These are phyloP conservation scores for Manacus vitellinus DNA, from an alignment of 2,113 vertebrate species.

Conservation along the genomic window DNA sequence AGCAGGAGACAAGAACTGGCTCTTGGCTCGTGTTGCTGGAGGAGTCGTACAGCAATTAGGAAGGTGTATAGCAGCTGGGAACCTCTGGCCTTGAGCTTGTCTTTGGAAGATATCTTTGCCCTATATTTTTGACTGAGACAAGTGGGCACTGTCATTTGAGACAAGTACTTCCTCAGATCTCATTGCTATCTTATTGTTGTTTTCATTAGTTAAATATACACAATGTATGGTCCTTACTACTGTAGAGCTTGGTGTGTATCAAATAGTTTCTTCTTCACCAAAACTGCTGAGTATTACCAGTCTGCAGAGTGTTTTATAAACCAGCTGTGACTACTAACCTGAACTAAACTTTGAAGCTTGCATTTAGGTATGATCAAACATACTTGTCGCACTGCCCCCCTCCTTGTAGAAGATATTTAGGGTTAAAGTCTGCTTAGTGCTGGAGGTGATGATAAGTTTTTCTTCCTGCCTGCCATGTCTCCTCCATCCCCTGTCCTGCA, in stretches of 20 bases:
- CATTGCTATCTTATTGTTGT: neutral
- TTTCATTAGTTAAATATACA: neutral
- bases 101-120: neutral
- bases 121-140: neutral
- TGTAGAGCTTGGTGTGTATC: neutral
- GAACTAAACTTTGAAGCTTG: neutral
- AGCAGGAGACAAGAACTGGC: neutral
- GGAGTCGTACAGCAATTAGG: neutral
- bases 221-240: neutral
- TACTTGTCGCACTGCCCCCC: accelerated
- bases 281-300: neutral
- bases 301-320: neutral
- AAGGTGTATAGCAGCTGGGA: neutral
- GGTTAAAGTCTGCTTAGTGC: neutral
- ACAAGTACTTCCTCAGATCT: neutral
- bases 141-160: neutral
- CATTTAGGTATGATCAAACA: neutral
- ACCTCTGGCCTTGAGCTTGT: neutral
- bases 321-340: neutral
- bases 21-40: neutral
- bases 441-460: neutral
- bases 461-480: neutral
- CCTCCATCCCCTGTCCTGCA: neutral
- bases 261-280: neutral
- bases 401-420: neutral